Conservation (phyloP, 2,113 vertebrate genomes). For the Xyrauchen texanus region DNA sequence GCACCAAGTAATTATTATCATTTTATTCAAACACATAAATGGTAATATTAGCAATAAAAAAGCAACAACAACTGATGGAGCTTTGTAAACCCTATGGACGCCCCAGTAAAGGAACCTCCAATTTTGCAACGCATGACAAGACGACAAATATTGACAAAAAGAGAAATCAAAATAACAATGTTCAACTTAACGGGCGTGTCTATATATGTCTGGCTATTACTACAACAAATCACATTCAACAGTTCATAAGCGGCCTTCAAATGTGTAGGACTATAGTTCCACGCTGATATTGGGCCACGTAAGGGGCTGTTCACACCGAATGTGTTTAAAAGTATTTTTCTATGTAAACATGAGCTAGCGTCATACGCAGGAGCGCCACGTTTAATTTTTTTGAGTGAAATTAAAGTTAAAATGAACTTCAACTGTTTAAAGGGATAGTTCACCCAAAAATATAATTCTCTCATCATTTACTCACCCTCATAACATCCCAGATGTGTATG, state of each 20-base stretch:
- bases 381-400: too few species aligned
- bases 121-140: background rate
- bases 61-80: slow-evolving; percentile 7
- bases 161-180: background rate
- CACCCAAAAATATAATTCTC: too few species aligned
- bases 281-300: too few species aligned
- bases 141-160: background rate
- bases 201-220: background rate
- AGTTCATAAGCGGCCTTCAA: slow-evolving; percentile 22
- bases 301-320: too few species aligned
- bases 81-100: background rate
- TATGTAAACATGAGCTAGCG: too few species aligned
- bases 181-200: background rate
- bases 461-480: too few species aligned
- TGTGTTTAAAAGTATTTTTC: too few species aligned
- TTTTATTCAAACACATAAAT: slow-evolving; percentile 26
- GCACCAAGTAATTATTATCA: background rate
- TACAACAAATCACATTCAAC: slow-evolving; percentile 11
- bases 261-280: too few species aligned
- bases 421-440: too few species aligned
- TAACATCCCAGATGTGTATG: too few species aligned
- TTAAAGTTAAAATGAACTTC: too few species aligned
- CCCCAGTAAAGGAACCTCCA: background rate
- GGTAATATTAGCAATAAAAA: slow-evolving; percentile 1
- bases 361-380: too few species aligned